Percentiles rank a stretch among this genome's conserved stretches.
These are phyloP conservation scores for Lutjanus argentimaculatus DNA, from an alignment of 2,797 vertebrate genomes.

Conservation along the genomic window DNA sequence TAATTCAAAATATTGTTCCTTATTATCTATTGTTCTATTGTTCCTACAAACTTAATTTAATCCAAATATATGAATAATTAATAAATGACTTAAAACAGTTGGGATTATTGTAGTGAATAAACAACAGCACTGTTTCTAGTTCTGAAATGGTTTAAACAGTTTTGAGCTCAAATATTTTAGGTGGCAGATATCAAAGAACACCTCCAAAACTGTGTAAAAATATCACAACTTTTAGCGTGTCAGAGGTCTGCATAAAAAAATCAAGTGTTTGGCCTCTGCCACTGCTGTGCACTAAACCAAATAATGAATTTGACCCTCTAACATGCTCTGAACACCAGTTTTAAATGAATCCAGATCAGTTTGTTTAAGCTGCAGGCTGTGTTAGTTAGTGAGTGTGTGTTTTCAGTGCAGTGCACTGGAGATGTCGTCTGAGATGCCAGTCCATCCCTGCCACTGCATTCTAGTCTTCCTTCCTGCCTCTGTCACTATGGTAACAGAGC, in stretches of 20 bases:
- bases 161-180: neutral
- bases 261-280: neutral
- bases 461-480: slow-evolving; percentile 74
- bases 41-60: too few relatives aligned
- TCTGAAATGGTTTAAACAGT: neutral
- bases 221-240: neutral
- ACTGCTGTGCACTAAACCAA: neutral
- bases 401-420: slow-evolving; percentile 44
- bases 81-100: too few relatives aligned
- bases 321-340: neutral
- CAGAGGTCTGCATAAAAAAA: neutral
- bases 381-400: slow-evolving; percentile 14
- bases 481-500: slow-evolving; percentile 84
- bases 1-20: too few relatives aligned
- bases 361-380: slow-evolving; percentile 18
- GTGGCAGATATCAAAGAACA: neutral
- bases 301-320: slow-evolving; percentile 1
- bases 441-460: slow-evolving; percentile 74
- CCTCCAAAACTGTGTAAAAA: neutral
- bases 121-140: too few relatives aligned
- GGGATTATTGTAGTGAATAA: too few relatives aligned
- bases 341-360: slow-evolving; percentile 16
- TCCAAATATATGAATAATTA: too few relatives aligned
- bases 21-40: too few relatives aligned
- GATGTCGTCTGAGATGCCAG: slow-evolving; percentile 61